Evolutionary conservation across 37 sponge, comb jelly and placozoan genomes (phyloP).

Genomic region (Petrosia ficiformis): DNA sequence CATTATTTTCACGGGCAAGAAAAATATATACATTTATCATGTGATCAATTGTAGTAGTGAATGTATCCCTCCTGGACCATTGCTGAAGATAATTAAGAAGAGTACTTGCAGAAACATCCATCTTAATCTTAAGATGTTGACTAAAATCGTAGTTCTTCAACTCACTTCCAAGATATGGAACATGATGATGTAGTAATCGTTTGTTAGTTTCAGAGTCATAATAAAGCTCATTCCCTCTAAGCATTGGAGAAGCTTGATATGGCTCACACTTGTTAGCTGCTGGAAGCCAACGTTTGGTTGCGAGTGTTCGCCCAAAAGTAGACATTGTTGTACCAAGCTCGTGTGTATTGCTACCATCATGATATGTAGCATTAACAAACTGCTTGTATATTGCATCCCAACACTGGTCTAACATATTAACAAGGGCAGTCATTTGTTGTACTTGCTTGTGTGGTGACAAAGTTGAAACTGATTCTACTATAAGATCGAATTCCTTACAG

Average conservation of each 20-base stretch:
- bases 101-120: background rate
- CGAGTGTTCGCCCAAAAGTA: slow-evolving; percentile 27
- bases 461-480: slow-evolving; percentile 8
- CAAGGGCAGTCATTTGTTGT: slow-evolving; percentile 28
- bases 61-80: slow-evolving; percentile 31
- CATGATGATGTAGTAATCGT: slow-evolving; percentile 28
- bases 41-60: slow-evolving; percentile 39
- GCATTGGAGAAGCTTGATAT: background rate
- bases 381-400: slow-evolving; percentile 37
- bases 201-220: background rate
- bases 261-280: background rate
- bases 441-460: background rate
- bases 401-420: slow-evolving; percentile 14
- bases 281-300: slow-evolving; percentile 34
- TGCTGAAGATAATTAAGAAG: slow-evolving; percentile 3
- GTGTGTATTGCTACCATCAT: slow-evolving; percentile 21
- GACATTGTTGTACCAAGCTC: slow-evolving; percentile 20
- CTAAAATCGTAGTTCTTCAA: slow-evolving; percentile 9
- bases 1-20: background rate
- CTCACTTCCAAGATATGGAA: slow-evolving; percentile 33
- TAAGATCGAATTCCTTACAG: slow-evolving; percentile 20
- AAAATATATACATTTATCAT: slow-evolving; percentile 34
- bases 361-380: slow-evolving; percentile 13
- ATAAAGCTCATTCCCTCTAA: slow-evolving; percentile 19
- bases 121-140: slow-evolving; percentile 10